Evolutionary conservation across 2,113 vertebrate species (phyloP), one percentile per base, ranked within the genome.

Genomic region (Ceyx margarethae): DNA sequence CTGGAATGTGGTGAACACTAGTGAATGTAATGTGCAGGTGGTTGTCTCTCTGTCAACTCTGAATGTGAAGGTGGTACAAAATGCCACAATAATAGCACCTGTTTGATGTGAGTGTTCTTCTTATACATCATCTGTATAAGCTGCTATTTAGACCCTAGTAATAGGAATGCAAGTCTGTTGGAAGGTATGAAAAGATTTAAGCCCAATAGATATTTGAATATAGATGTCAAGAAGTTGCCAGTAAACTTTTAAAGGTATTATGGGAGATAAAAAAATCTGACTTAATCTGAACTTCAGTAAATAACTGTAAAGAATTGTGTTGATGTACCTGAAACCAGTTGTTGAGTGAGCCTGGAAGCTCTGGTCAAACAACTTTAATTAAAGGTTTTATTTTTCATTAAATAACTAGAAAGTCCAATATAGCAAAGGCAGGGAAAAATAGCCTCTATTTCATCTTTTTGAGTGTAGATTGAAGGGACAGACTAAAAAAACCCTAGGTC

Each of bases 361-460:
- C 16, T 60, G n/a, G 20, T 65, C 50, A 66, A 35, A 51, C 40
- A 73, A n/a, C 26, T 61, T 35, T 31, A 14, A 56, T 29, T 14
- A 58, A 46, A 91, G 25, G 29, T 28, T 83, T 80, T 58, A 13
- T 2, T 83, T 83, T 64, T 60, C 29, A 22, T 21, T 68, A 51
- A 89, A 22, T 26, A 74, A 37, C 9, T 29, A 72, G 82, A 51
- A 89, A 72, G 20, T 6, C 12, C 53, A 48, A 33, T 46, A 11
- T 3, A 79, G 15, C 14, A 26, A 54, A 60, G 51, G 28, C 10
- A 40, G 31, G 8, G 35, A 0, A 14, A 31, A 81, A 12, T 5
- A 25, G 7, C 10, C 4, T n/a, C 3, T 15, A 1, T 61, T 82
- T 80, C 6, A 1, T 17, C 1, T 15, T 78, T 67, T 5, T 4